A percentile compares a stretch with the other conserved stretches of the same genome.
These are phyloP conservation scores for Lomographa bimaculata DNA, from an alignment of 2,888 invertebrate genomes.

Conservation along the genomic window DNA sequence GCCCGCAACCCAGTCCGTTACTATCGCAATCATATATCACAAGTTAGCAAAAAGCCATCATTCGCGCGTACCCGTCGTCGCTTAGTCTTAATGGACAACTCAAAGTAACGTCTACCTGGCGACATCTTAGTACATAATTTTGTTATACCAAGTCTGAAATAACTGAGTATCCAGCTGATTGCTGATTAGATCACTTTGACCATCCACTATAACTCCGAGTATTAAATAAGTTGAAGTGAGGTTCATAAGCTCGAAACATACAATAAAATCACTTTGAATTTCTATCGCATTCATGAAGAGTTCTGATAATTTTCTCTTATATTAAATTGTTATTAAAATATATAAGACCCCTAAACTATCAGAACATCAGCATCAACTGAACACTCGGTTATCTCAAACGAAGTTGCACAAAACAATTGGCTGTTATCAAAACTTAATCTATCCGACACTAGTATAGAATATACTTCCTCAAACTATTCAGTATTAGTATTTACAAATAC, in stretches of 20 bases:
- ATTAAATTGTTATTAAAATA: too few species aligned
- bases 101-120: slow-evolving; percentile 12
- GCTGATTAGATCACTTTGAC: too few species aligned
- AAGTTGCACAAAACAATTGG: slow-evolving; percentile 20
- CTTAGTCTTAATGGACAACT: slow-evolving; percentile 21
- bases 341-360: too few species aligned
- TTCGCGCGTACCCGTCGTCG: slow-evolving; percentile 14
- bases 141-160: slow-evolving; percentile 3
- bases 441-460: slow-evolving; percentile 36
- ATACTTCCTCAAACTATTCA: slow-evolving; percentile 33
- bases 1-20: slow-evolving; percentile 36
- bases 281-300: too few species aligned
- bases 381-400: slow-evolving; percentile 8
- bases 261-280: too few species aligned
- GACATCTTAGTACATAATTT: slow-evolving; percentile 10
- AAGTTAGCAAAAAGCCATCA: slow-evolving; percentile 25
- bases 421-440: slow-evolving; percentile 40
- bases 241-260: too few species aligned
- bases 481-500: slow-evolving; percentile 43
- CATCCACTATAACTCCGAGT: too few species aligned
- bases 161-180: slow-evolving; percentile 6
- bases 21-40: slow-evolving; percentile 39
- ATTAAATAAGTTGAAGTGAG: too few species aligned
- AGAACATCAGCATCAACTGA: too few species aligned
- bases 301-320: too few species aligned